Conservation (phyloP, 2,888 invertebrate genomes). For the Volucella inanis region DNA sequence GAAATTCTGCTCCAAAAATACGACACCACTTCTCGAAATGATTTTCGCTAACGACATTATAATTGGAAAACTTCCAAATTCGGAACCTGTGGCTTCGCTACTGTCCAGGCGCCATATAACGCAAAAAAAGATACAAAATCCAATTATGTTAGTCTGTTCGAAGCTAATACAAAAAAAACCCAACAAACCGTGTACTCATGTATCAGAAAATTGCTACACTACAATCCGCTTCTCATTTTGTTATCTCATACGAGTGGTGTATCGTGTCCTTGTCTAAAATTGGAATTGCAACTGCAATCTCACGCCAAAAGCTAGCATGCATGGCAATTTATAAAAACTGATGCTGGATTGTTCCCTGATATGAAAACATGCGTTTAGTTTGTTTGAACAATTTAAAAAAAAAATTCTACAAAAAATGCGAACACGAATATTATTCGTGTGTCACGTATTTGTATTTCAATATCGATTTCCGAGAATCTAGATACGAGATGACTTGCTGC, state of each 20-base stretch:
- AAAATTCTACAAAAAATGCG: constrained; percentile 1
- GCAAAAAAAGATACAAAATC: constrained; percentile 18
- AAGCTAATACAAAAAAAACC: constrained; percentile 14
- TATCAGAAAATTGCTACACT: constrained; percentile 9
- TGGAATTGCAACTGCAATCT: constrained; percentile 1
- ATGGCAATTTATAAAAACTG: neutral
- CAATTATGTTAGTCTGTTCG: constrained; percentile 22
- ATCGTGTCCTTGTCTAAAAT: neutral
- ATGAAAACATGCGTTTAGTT: constrained; percentile 19
- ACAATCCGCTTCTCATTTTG: neutral
- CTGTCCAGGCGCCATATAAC: neutral
- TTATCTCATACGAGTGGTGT: neutral
- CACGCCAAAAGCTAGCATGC: constrained; percentile 4
- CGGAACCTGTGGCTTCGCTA: constrained; percentile 28
- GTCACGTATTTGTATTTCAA: constrained; percentile 36
- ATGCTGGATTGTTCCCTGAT: neutral
- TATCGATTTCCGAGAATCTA: constrained; percentile 20
- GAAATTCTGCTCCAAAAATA: neutral
- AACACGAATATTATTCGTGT: neutral
- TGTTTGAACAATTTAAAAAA: constrained; percentile 29
- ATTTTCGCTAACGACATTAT: constrained; percentile 7
- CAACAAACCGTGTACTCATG: neutral
- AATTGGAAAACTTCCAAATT: constrained; percentile 41
- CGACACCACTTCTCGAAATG: neutral
- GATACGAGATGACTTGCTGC: constrained; percentile 15